Base-by-base conservation (phyloP, 1,140 invertebrate genomes). In the Polyergus mexicanus region DNA sequence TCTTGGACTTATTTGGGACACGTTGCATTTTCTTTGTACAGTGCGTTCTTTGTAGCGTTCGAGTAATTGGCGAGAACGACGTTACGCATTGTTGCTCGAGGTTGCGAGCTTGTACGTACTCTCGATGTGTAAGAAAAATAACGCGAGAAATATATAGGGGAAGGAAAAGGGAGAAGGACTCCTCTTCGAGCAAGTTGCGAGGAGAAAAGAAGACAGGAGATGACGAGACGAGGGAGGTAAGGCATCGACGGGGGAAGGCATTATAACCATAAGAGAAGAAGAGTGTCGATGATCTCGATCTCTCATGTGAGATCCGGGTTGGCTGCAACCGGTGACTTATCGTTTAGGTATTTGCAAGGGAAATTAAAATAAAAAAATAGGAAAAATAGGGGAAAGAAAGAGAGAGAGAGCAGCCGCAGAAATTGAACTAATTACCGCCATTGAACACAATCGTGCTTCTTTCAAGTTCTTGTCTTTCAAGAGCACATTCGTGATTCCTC, bases 251-350 rank as follows among this genome's bases (percentile, higher is more conserved):
- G 16, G 56, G 76, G 47, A 87, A 87, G 74, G 44, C 83, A 65
- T 85, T 54, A 28, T 84, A 51, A 63, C 41, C 65, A 19, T 41
- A 76, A 75, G n/a, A n/a, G n/a, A n/a, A n/a, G n/a, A n/a, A n/a
- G n/a, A n/a, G 78, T 87, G 78, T 89, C 89, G 85, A 91, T 92
- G 90, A 91, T 92, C 90, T 92, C 89, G 89, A 32, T 72, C 66
- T 86, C 58, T 74, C 74, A 63, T 69, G 62, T 72, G 69, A 86
- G 56, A 51, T 19, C 84, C 63, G 74, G 69, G 75, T 74, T 60
- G 51, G 47, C 10, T 35, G 25, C 44, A 76, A 47, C 54, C 44
- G 76, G 35, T 90, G 89, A 90, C 88, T 90, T 90, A 90, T 78
- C 72, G 85, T 69, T 87, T 35, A 71, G 88, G 74, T 88, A 90